Percentiles rank a stretch among this genome's conserved stretches.
These are phyloP conservation scores for Flexamia atlantica DNA, from an alignment of 2,888 invertebrate genomes.

Conservation along the genomic window DNA sequence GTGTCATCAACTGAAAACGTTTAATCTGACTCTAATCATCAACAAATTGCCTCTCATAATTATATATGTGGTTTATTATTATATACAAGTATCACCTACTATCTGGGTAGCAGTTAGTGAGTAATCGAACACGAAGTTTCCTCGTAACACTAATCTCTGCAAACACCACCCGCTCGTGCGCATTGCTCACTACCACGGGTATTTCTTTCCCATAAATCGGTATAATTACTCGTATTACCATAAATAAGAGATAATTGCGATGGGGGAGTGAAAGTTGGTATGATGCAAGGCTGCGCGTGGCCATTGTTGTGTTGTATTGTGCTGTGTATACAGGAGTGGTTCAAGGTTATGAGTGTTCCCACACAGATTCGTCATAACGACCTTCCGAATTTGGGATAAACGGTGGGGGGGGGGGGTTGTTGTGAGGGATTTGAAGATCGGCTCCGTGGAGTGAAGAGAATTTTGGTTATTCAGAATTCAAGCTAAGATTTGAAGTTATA, in stretches of 20 bases:
- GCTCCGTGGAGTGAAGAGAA: too few relatives aligned
- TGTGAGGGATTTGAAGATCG: too few relatives aligned
- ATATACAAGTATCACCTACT: too few relatives aligned
- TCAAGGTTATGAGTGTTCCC: slow-evolving; percentile 47
- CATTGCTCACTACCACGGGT: slow-evolving; percentile 26
- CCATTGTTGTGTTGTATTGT: slow-evolving; percentile 12
- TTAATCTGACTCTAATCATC: too few relatives aligned
- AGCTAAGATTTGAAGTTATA: too few relatives aligned
- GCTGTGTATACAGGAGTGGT: slow-evolving; percentile 26
- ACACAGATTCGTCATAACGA: not conserved
- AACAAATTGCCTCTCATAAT: too few relatives aligned
- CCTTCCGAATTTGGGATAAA: slow-evolving; percentile 27
- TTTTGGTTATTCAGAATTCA: too few relatives aligned
- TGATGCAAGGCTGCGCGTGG: slow-evolving; percentile 31
- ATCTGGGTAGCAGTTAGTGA: too few relatives aligned
- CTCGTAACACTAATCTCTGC: not conserved
- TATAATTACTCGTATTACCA: slow-evolving; percentile 55
- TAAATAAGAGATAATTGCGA: slow-evolving; percentile 35
- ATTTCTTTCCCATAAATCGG: slow-evolving; percentile 50
- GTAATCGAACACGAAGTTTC: too few relatives aligned
- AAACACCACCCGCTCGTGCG: slow-evolving; percentile 18
- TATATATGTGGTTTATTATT: too few relatives aligned
- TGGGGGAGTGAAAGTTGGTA: slow-evolving; percentile 48
- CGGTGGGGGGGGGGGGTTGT: not conserved
- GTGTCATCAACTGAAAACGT: too few relatives aligned